Evolutionary conservation across 2,113 vertebrate genomes (phyloP), one percentile per base, ranked within the genome.

Genomic region (Neogobius melanostomus): DNA sequence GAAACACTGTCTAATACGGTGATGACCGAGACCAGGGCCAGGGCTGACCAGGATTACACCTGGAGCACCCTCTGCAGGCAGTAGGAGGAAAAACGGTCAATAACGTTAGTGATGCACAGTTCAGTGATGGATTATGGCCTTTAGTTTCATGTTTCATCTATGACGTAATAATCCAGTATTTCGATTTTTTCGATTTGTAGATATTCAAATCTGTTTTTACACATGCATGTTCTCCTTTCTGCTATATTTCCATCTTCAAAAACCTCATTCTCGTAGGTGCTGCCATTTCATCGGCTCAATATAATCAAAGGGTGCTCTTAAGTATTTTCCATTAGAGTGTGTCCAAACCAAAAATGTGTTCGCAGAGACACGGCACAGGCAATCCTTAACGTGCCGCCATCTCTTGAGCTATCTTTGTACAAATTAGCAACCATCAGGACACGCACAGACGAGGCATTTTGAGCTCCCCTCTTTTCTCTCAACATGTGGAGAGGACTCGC

Each of bases 401-500:
- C 66, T 82, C 56, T 42, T 4, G 42, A 0, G 47, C 49, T 74
- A 73, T 73, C 80, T 82, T 80, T 83, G 77, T 84, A 84, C 81
- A 69, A 82, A 76, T 84, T 51, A 80, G 72, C 81, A 81, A 75
- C 67, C 75, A 74, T 81, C 82, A 69, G 76, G 81, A 86, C 82
- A 67, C 68, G 67, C 73, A 54, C 60, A 80, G 68, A 80, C 48
- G 63, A 83, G 62, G 72, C 64, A 21, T 72, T 82, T 66, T 10
- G 16, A 81, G 74, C 64, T 71, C 50, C 48, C 75, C 74, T 80
- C 76, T 77, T 74, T 71, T 60, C 68, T 78, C 68, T 72, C 83
- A 16, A 81, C 64, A 68, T 88, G 80, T 46, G 8, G 85, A 85
- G 79, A 90, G 77, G 80, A 85, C 81, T 89, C 75, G 63, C 83